A percentile compares a stretch with the other conserved stretches of the same genome.
These are phyloP conservation scores for Cuniculus paca DNA, from an alignment of 2,797 vertebrate species.

Conservation along the genomic window DNA sequence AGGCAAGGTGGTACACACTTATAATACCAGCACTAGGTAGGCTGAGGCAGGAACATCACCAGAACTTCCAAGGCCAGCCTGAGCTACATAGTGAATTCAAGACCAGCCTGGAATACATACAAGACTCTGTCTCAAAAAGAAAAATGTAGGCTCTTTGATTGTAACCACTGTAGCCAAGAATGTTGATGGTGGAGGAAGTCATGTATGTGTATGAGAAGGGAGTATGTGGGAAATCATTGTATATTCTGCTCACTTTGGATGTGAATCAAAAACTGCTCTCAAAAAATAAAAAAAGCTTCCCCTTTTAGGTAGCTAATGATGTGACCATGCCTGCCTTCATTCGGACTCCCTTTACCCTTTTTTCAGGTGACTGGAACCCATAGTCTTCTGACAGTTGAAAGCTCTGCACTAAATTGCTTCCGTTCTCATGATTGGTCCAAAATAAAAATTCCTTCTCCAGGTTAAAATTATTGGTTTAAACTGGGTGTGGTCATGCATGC, in stretches of 20 bases:
- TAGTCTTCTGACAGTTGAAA: background rate
- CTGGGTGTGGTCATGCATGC: too few species aligned
- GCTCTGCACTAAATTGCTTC: background rate
- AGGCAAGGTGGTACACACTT: background rate
- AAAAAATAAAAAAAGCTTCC: background rate
- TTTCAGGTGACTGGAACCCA: background rate
- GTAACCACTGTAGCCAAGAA: background rate
- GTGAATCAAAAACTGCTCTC: background rate
- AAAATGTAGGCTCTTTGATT: background rate
- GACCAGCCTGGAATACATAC: background rate
- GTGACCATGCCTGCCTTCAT: background rate
- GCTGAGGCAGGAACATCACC: background rate
- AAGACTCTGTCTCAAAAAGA: background rate
- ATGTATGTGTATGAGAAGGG: too few species aligned
- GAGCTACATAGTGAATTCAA: background rate
- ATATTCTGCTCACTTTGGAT: background rate
- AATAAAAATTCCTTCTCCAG: constrained; percentile 16
- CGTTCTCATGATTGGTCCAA: background rate
- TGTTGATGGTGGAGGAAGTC: background rate
- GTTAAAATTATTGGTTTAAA: background rate
- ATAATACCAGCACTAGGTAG: background rate
- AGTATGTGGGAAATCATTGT: background rate
- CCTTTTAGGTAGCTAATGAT: background rate
- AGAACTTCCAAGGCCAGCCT: background rate
- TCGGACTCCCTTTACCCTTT: background rate